Evolutionary conservation across 2,888 invertebrate species (phyloP).

Genomic region (Epinotia demarniana): DNA sequence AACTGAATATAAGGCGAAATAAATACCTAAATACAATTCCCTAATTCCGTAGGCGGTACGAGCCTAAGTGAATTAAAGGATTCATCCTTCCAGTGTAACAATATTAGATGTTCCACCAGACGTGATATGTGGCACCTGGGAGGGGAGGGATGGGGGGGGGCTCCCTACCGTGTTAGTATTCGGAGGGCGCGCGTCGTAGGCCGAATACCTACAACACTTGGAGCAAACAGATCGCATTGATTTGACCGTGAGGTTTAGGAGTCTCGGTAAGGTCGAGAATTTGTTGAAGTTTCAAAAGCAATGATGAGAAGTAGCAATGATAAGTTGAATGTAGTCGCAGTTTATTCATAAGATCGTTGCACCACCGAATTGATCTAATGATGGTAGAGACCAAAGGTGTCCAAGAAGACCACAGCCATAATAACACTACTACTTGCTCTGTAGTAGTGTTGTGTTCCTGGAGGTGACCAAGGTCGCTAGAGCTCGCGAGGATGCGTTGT

Average conservation of each 20-base stretch:
- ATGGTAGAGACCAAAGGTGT: no score
- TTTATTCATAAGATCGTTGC: no score
- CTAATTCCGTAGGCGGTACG: neutral
- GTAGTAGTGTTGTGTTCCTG: no score
- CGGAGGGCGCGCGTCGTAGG: conserved; percentile 1
- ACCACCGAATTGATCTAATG: no score
- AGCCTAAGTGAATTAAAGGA: conserved; percentile 18
- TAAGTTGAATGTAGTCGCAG: no score
- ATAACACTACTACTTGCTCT: no score
- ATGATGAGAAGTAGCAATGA: no score
- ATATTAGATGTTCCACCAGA: conserved; percentile 8
- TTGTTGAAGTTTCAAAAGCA: no score
- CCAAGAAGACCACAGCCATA: no score
- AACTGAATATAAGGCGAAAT: neutral
- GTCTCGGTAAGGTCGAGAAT: neutral
- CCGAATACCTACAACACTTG: conserved; percentile 31
- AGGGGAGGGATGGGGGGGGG: neutral
- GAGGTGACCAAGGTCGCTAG: no score
- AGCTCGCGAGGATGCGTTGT: no score
- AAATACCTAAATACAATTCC: neutral
- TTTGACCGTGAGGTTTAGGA: conserved; percentile 12
- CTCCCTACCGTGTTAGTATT: conserved; percentile 5
- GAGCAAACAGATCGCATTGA: conserved; percentile 1
- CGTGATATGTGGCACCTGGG: conserved; percentile 15
- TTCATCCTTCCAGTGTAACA: conserved; percentile 10